These are phyloP conservation scores for Reticulitermes lucifugus DNA, from an alignment of 2,888 invertebrate genomes.

Conservation along the genomic window DNA sequence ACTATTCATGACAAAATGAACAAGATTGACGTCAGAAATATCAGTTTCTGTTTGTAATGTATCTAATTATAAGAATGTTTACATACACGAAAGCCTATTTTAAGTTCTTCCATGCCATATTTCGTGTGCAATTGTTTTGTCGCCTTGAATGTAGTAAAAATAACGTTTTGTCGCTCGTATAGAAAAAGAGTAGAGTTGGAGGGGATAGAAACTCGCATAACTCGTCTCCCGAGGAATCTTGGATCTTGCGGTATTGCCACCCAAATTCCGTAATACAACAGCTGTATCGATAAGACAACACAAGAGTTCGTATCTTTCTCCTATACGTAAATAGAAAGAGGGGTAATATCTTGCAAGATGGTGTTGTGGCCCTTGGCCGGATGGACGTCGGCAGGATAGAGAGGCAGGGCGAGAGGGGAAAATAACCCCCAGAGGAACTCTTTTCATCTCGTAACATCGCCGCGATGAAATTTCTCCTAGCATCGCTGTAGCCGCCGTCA, in stretches of 20 bases:
- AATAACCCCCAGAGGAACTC: conserved; percentile 48
- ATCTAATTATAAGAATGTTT: too few relatives aligned
- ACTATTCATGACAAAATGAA: too few relatives aligned
- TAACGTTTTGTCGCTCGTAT: background rate
- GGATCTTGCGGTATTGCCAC: background rate
- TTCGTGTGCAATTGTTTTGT: background rate
- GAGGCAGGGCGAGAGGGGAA: conserved; percentile 29
- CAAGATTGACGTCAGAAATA: too few relatives aligned
- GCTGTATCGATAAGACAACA: conserved; percentile 21
- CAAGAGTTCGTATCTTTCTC: background rate
- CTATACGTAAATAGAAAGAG: conserved; percentile 27
- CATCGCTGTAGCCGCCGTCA: background rate
- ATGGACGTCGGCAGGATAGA: background rate
- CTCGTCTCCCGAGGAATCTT: background rate
- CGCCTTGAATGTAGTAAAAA: background rate
- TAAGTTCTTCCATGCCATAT: too few relatives aligned
- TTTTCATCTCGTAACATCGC: conserved; percentile 51
- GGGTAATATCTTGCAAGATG: conserved; percentile 26
- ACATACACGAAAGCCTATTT: too few relatives aligned
- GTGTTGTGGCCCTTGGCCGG: conserved; percentile 13
- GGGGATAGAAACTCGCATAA: background rate
- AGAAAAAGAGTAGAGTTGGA: background rate
- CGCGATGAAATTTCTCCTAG: conserved; percentile 46
- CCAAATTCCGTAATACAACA: conserved; percentile 26
- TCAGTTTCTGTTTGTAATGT: too few relatives aligned